Conservation (phyloP, 2,797 vertebrate genomes). For the Nyctalus aviator region DNA sequence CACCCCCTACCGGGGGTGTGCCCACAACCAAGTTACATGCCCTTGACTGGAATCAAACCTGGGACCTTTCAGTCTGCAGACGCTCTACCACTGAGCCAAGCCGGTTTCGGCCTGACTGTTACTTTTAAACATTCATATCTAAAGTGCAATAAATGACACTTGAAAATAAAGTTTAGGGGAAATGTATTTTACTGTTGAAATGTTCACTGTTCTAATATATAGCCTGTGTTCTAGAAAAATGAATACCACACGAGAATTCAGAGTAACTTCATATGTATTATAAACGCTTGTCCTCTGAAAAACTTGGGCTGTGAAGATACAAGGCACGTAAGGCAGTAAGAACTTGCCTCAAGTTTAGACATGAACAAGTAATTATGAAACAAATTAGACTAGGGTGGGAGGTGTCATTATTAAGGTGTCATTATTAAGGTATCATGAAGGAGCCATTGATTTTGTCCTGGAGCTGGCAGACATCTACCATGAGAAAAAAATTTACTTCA, state of each 20-base stretch:
- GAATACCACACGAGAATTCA: neutral
- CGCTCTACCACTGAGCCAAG: too few species aligned
- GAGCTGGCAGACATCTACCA: conserved; percentile 1
- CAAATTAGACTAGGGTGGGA: neutral
- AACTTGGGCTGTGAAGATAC: neutral
- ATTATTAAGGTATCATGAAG: neutral
- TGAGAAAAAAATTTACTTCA: conserved; percentile 24
- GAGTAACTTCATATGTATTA: neutral
- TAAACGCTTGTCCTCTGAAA: neutral
- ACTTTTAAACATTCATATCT: neutral
- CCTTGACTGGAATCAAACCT: too few species aligned
- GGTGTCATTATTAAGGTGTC: neutral
- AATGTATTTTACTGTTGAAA: conserved; percentile 7
- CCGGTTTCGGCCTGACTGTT: too few species aligned
- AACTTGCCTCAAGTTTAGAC: neutral
- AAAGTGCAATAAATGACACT: neutral
- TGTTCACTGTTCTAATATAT: neutral
- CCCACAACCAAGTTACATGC: too few species aligned
- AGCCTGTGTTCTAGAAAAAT: conserved; percentile 32
- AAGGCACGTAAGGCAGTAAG: conserved; percentile 12
- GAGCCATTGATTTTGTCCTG: conserved; percentile 24
- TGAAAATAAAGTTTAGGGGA: conserved; percentile 42
- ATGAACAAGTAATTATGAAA: conserved; percentile 12
- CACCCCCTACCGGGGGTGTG: too few species aligned
- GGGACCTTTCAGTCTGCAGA: too few species aligned